Evolutionary conservation across 2,888 invertebrate species (phyloP).

Genomic region (Ptilodon capucinus): DNA sequence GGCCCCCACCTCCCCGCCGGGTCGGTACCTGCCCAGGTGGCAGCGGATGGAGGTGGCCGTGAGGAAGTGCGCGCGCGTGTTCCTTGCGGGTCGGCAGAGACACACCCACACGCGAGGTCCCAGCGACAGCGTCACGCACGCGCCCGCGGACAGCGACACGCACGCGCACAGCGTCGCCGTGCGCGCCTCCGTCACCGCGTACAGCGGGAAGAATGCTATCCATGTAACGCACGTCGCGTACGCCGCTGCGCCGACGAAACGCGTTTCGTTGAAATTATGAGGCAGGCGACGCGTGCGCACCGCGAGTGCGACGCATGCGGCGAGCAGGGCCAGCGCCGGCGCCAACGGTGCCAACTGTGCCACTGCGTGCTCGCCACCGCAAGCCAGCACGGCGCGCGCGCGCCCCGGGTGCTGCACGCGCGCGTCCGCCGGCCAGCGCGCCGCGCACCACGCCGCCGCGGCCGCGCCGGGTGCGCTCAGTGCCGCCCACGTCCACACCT

Average conservation of each 20-base stretch:
- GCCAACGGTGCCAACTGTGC: slow-evolving; percentile 84
- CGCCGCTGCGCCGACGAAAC: slow-evolving; percentile 90
- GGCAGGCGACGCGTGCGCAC: slow-evolving; percentile 90
- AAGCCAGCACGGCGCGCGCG: slow-evolving; percentile 83
- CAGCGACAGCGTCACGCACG: slow-evolving; percentile 88
- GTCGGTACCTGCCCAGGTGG: slow-evolving; percentile 80
- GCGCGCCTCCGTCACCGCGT: slow-evolving; percentile 63
- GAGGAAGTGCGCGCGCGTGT: slow-evolving; percentile 88
- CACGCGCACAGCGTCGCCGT: slow-evolving; percentile 81
- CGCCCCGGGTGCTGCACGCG: slow-evolving; percentile 75
- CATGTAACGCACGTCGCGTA: slow-evolving; percentile 90
- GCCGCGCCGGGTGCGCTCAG: slow-evolving; percentile 75
- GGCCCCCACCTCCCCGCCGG: slow-evolving; percentile 12
- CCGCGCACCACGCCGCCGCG: slow-evolving; percentile 84
- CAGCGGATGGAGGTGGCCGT: slow-evolving; percentile 88
- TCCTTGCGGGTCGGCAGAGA: slow-evolving; percentile 87
- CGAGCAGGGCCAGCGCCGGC: slow-evolving; percentile 87
- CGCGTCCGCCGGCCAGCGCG: slow-evolving; percentile 71
- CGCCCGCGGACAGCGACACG: slow-evolving; percentile 88
- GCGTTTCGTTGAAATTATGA: slow-evolving; percentile 91
- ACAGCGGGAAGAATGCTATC: slow-evolving; percentile 90
- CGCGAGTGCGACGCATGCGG: slow-evolving; percentile 90
- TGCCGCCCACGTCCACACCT: slow-evolving; percentile 82
- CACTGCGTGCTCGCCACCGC: slow-evolving; percentile 79
- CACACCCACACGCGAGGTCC: slow-evolving; percentile 89